phyloP scores from a whole-genome alignment of 2,113 vertebrate genomes.

The Noturus placidus region DNA sequence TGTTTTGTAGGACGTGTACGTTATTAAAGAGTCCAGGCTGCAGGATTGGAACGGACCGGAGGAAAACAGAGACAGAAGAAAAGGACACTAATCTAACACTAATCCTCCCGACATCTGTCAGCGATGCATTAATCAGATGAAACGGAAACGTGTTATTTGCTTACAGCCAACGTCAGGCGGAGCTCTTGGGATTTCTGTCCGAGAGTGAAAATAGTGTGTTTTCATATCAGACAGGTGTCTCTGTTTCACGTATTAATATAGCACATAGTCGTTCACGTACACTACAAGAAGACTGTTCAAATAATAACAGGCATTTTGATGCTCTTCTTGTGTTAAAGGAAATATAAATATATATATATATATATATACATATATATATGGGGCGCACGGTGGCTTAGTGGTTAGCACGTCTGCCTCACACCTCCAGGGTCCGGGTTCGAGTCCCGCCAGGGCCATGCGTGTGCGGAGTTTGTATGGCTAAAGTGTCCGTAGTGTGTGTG shows the following conservation, averaged over 20 bases:
- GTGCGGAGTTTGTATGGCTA: too few species aligned
- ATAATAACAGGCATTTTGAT: background rate
- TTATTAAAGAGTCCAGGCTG: slow-evolving; percentile 62
- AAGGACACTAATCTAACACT: slow-evolving; percentile 73
- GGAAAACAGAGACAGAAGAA: slow-evolving; percentile 64
- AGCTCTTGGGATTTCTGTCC: slow-evolving; percentile 58
- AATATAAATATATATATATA: background rate
- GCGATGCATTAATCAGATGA: slow-evolving; percentile 73
- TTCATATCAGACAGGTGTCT: slow-evolving; percentile 4
- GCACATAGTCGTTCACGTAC: background rate
- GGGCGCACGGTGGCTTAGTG: too few species aligned
- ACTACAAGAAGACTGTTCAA: background rate
- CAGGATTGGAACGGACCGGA: slow-evolving; percentile 57
- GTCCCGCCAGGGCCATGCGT: too few species aligned
- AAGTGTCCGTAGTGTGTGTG: too few species aligned
- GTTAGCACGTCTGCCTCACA: too few species aligned
- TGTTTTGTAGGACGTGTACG: slow-evolving; percentile 58
- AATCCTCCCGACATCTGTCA: slow-evolving; percentile 74
- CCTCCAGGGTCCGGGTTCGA: too few species aligned
- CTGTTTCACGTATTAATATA: background rate
- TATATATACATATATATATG: too few species aligned
- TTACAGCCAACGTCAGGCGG: slow-evolving; percentile 61
- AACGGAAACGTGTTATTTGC: slow-evolving; percentile 75
- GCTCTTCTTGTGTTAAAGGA: background rate
- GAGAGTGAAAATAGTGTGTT: slow-evolving; percentile 15